These are phyloP conservation scores for Zaprionus taronus DNA, from an alignment of 1,140 invertebrate genomes.

Conservation along the genomic window DNA sequence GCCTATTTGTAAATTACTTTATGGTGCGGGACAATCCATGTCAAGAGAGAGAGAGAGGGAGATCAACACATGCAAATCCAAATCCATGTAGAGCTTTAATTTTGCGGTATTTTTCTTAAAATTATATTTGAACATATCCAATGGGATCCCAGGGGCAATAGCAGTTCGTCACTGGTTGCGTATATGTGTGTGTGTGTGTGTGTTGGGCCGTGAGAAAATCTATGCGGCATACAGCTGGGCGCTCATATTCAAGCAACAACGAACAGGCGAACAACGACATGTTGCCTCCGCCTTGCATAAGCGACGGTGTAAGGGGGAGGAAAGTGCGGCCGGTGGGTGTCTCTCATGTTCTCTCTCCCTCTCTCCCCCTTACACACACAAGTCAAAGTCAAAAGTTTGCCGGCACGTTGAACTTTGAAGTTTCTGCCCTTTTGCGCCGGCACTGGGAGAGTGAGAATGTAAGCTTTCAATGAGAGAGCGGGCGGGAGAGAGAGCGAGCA, in stretches of 20 bases:
- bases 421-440: neutral
- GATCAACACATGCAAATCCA: slow-evolving; percentile 24
- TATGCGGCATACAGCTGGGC: slow-evolving; percentile 81
- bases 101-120: slow-evolving; percentile 31
- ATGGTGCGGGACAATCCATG: slow-evolving; percentile 45
- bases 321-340: slow-evolving; percentile 30
- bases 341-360: slow-evolving; percentile 17
- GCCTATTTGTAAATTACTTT: slow-evolving; percentile 78
- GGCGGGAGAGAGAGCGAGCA: neutral
- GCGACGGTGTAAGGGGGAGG: neutral
- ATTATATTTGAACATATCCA: slow-evolving; percentile 13
- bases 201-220: slow-evolving; percentile 72
- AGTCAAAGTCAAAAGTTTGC: slow-evolving; percentile 41
- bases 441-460: slow-evolving; percentile 17
- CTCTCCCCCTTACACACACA: neutral
- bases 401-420: slow-evolving; percentile 71
- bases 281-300: slow-evolving; percentile 28
- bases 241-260: slow-evolving; percentile 61
- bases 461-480: slow-evolving; percentile 18
- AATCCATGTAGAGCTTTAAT: slow-evolving; percentile 49
- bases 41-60: neutral
- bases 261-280: slow-evolving; percentile 42
- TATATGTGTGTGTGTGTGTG: slow-evolving; percentile 14
- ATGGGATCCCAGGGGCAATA: slow-evolving; percentile 6
- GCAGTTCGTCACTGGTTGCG: neutral